Evolutionary conservation across 2,888 invertebrate genomes (phyloP).

Genomic region (Heteropelma amictum): DNA sequence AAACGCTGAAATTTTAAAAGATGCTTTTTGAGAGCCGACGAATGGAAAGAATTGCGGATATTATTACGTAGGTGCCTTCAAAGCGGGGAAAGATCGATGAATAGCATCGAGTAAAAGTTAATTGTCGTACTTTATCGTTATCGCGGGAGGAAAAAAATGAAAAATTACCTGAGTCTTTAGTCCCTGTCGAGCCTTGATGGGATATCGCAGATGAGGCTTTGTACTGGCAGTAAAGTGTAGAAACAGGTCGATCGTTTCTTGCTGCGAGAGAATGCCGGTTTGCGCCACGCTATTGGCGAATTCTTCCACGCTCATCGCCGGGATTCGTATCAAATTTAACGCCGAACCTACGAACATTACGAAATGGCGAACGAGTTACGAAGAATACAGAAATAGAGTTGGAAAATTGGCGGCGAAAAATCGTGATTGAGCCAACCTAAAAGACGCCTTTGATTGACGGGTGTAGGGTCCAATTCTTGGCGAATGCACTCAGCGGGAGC

Average conservation of each 20-base stretch:
- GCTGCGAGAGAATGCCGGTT: constrained; percentile 92
- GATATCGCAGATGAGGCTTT: constrained; percentile 91
- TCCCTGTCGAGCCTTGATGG: constrained; percentile 90
- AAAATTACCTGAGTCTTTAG: constrained; percentile 88
- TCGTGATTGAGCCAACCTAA: constrained; percentile 65
- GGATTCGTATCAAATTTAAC: constrained; percentile 93
- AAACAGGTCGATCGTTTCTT: constrained; percentile 97
- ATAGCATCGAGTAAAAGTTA: too few species aligned
- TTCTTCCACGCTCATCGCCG: constrained; percentile 95
- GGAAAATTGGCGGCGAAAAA: constrained; percentile 29
- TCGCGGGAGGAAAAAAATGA: too few species aligned
- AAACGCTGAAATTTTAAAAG: not conserved
- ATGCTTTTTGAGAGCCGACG: not conserved
- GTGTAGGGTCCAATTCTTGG: constrained; percentile 88
- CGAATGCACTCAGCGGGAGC: constrained; percentile 93
- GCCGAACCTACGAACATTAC: constrained; percentile 76
- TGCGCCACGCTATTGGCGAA: constrained; percentile 98
- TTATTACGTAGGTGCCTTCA: too few species aligned
- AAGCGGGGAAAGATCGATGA: too few species aligned
- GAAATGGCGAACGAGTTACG: not conserved
- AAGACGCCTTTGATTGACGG: constrained; percentile 82
- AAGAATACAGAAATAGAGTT: not conserved
- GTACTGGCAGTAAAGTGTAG: constrained; percentile 94
- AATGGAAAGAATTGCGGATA: too few species aligned
- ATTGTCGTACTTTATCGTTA: too few species aligned